These are phyloP conservation scores for Labeo rohita DNA, from an alignment of 2,113 vertebrate genomes.

Conservation along the genomic window DNA sequence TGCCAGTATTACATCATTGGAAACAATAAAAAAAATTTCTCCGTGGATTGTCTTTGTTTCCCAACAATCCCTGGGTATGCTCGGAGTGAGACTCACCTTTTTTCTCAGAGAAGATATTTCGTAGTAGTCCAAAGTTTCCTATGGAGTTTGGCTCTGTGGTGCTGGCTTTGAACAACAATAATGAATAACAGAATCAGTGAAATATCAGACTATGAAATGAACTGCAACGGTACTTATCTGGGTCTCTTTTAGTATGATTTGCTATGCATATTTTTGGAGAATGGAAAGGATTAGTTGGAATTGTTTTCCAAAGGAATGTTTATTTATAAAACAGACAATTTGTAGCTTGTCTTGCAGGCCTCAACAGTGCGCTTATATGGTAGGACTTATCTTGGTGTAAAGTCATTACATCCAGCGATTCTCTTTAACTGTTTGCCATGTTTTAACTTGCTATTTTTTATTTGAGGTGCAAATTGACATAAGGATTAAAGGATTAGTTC, in stretches of 20 bases:
- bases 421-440: neutral
- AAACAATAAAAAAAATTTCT: neutral
- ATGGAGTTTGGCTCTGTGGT: neutral
- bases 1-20: constrained; percentile 6
- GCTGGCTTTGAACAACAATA: neutral
- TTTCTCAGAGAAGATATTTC: neutral
- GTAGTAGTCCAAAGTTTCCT: neutral
- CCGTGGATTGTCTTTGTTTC: neutral
- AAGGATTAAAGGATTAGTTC: neutral
- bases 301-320: constrained; percentile 37
- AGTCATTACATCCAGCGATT: neutral
- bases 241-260: constrained; percentile 17
- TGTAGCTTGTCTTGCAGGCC: constrained; percentile 5
- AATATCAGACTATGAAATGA: constrained; percentile 12
- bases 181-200: constrained; percentile 8
- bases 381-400: constrained; percentile 24
- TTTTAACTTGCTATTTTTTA: neutral
- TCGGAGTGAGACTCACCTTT: neutral
- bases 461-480: neutral
- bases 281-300: neutral
- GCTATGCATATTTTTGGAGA: neutral
- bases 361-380: constrained; percentile 12
- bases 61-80: neutral
- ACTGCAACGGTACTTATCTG: neutral
- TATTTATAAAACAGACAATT: constrained; percentile 34